These are phyloP conservation scores for Drosophila guanche DNA, from an alignment of 1,140 invertebrate species.

Conservation along the genomic window DNA sequence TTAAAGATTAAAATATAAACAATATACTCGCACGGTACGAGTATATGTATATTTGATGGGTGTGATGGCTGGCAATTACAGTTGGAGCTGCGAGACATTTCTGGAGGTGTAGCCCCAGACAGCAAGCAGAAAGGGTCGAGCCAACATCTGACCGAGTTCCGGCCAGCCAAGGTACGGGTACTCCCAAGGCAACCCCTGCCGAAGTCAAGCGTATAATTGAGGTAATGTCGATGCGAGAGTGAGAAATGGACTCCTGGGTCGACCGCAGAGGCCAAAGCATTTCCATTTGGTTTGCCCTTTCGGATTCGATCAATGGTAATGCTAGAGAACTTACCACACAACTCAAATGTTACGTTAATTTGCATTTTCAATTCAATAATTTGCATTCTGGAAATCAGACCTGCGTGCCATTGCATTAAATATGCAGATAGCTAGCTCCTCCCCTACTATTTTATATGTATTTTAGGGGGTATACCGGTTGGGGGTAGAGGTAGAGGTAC, in stretches of 20 bases:
- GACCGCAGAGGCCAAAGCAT: constrained; percentile 17
- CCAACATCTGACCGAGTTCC: constrained; percentile 72
- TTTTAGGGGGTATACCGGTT: no score
- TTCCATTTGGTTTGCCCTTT: constrained; percentile 3
- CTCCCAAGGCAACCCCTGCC: not conserved
- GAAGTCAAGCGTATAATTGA: constrained; percentile 71
- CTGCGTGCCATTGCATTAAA: constrained; percentile 30
- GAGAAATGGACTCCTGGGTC: constrained; percentile 8
- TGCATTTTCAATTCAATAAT: constrained; percentile 75
- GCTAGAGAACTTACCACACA: constrained; percentile 37
- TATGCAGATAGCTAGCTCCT: constrained; percentile 26
- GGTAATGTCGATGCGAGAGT: constrained; percentile 26
- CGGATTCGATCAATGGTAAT: constrained; percentile 38
- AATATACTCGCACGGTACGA: not conserved
- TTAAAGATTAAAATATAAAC: not conserved
- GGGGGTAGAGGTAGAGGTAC: not conserved
- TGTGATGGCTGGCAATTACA: constrained; percentile 34
- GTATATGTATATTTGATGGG: not conserved
- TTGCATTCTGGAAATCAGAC: constrained; percentile 68
- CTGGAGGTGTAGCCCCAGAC: constrained; percentile 67
- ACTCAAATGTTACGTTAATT: constrained; percentile 69
- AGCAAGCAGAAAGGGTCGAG: constrained; percentile 61
- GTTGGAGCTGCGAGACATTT: constrained; percentile 34
- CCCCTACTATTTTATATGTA: not conserved
- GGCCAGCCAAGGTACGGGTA: constrained; percentile 11